These are phyloP conservation scores for Lymantria dispar DNA, from an alignment of 2,888 invertebrate genomes.

Conservation along the genomic window DNA sequence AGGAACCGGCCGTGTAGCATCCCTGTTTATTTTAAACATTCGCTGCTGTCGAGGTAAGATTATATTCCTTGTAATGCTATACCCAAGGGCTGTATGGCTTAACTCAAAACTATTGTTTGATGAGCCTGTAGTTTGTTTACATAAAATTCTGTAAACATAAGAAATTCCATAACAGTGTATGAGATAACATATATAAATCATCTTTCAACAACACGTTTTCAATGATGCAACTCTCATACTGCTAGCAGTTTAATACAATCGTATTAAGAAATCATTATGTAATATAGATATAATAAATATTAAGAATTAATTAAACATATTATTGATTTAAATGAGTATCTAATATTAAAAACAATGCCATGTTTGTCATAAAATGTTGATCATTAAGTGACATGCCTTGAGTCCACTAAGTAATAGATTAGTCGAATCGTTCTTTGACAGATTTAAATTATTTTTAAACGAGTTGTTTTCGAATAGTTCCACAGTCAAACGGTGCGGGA, in stretches of 20 bases:
- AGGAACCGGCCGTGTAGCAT: constrained; percentile 52
- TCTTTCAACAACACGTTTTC: neutral
- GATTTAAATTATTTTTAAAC: constrained; percentile 47
- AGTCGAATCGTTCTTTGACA: constrained; percentile 45
- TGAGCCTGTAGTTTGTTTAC: constrained; percentile 38
- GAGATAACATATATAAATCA: constrained; percentile 29
- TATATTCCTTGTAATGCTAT: constrained; percentile 60
- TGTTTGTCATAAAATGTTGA: neutral
- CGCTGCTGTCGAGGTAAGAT: constrained; percentile 53
- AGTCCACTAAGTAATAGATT: constrained; percentile 49
- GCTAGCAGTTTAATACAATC: neutral
- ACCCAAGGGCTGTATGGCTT: constrained; percentile 47
- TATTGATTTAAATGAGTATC: neutral
- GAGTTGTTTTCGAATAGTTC: constrained; percentile 37
- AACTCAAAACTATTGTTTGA: constrained; percentile 47
- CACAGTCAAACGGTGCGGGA: constrained; percentile 33
- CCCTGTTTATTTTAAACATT: constrained; percentile 74
- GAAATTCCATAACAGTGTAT: constrained; percentile 27
- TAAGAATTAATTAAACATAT: no score
- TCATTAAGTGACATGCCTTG: constrained; percentile 23
- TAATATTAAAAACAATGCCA: neutral
- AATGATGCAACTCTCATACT: neutral
- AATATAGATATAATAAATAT: no score
- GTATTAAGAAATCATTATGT: no score
- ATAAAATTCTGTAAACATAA: constrained; percentile 39